Conservation (phyloP, 2,888 invertebrate species). For the Allophyes oxyacanthae region DNA sequence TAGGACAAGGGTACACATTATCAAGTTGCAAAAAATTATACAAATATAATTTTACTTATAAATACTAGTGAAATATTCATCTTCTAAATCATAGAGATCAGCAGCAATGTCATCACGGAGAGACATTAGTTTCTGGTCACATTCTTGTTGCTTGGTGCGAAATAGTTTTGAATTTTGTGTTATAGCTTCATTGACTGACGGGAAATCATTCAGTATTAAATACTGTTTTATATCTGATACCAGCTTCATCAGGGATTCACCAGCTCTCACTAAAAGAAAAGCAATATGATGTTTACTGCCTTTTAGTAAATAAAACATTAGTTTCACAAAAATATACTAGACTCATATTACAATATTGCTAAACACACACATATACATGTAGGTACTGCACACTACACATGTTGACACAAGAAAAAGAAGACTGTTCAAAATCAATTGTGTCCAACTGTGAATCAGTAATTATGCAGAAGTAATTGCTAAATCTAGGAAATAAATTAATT, state of each 20-base stretch:
- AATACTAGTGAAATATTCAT: conserved; percentile 97
- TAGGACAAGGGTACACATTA: too few relatives aligned
- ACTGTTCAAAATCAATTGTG: too few relatives aligned
- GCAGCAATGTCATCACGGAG: conserved; percentile 98
- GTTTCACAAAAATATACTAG: too few relatives aligned
- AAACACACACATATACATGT: too few relatives aligned
- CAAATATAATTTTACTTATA: conserved; percentile 93
- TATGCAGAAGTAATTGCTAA: too few relatives aligned
- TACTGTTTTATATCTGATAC: conserved; percentile 99
- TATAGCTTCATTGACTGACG: conserved; percentile 99
- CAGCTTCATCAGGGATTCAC: conserved; percentile 98
- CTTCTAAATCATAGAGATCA: conserved; percentile 97
- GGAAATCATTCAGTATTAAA: conserved; percentile 99
- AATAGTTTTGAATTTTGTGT: conserved; percentile 97
- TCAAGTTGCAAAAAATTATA: neutral
- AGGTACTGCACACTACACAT: too few relatives aligned
- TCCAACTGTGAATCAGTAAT: too few relatives aligned
- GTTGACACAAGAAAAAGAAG: too few relatives aligned
- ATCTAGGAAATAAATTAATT: too few relatives aligned
- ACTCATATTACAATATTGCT: too few relatives aligned
- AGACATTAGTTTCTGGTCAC: conserved; percentile 97
- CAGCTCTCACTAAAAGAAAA: conserved; percentile 94
- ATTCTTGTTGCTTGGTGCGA: conserved; percentile 96
- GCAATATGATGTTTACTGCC: conserved; percentile 1
- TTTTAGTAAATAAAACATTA: too few relatives aligned